Evolutionary conservation across 92 coral and sea anemone species (phyloP), one percentile per base, ranked within the genome.

Genomic region (Epizoanthus fatuus): DNA sequence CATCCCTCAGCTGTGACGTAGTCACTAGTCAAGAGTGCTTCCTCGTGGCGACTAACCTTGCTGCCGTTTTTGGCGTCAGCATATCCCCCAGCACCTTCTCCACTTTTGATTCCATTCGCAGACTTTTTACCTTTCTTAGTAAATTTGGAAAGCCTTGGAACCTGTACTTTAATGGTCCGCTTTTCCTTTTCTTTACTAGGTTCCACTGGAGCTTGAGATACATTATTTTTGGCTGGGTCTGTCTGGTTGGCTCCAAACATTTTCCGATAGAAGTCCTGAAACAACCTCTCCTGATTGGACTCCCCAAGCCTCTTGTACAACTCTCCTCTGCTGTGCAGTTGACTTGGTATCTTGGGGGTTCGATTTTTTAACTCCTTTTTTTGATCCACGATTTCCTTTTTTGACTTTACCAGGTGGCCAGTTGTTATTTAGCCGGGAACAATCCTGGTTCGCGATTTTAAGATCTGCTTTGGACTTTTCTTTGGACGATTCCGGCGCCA

Each of bases 291-390:
- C 45, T 9, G 1, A n/a, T 40, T 64, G 44, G 44, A 3, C 13
- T 11, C 72, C 49, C 72, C 72, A 66, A 66, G 49, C 72, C 20
- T 66, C 70, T 4, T 64, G 70, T 13, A 64, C 70, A 64, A 64
- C 70, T 22, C 19, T 64, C 42, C 70, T 4, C 4, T 64, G n/a
- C 8, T 15, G 2, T 8, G n/a, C 6, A 29, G 70, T 19, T 64
- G 42, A 40, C 45, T 38, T 2, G 2, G 70, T 35, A 3, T 64
- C 16, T n/a, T 64, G 16, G n/a, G 3, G 2, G 12, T 11, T 4
- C 25, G 40, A 32, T 11, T 64, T 64, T 16, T 64, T 40, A 3
- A 64, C 39, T 35, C 70, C 14, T 16, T 25, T 40, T 37, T 64
- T 64, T 64, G 37, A 14, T 32, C 70, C 39, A 12, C 70, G 20